Evolutionary conservation across 2,797 vertebrate genomes (phyloP).

Genomic region (Pseudocheirus occidentalis): DNA sequence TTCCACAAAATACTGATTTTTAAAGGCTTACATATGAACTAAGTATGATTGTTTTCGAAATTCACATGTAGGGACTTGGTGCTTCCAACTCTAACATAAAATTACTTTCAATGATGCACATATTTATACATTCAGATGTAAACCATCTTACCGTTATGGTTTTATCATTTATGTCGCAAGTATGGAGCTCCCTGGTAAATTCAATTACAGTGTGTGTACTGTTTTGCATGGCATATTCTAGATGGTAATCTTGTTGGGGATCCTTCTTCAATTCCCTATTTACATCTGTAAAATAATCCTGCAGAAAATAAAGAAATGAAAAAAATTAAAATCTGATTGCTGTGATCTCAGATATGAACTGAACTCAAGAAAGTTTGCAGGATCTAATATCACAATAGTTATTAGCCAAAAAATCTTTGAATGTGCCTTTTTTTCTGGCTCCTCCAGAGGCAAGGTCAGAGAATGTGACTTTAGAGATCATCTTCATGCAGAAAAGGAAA

Average conservation of each 20-base stretch:
- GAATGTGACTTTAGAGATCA: not conserved
- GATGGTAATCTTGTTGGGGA: constrained; percentile 87
- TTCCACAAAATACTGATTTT: not conserved
- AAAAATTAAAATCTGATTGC: constrained; percentile 29
- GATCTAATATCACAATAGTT: not conserved
- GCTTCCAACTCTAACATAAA: not conserved
- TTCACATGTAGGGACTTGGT: constrained; percentile 4
- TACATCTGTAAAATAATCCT: constrained; percentile 91
- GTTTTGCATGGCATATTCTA: constrained; percentile 91
- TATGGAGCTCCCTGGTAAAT: constrained; percentile 89
- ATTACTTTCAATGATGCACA: not conserved
- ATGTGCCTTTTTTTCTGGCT: not conserved
- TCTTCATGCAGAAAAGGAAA: not conserved
- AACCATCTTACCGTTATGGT: constrained; percentile 87
- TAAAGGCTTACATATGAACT: constrained; percentile 6
- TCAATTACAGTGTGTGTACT: constrained; percentile 89
- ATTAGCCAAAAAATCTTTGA: not conserved
- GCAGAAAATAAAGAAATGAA: constrained; percentile 64
- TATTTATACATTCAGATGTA: fast-evolving
- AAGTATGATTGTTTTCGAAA: not conserved
- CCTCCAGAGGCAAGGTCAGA: not conserved
- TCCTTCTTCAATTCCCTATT: constrained; percentile 88
- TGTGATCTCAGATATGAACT: constrained; percentile 45
- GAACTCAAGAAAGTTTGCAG: constrained; percentile 1
- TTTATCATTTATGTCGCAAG: constrained; percentile 89